phyloP scores from a whole-genome alignment of 2,113 vertebrate genomes.

The Archocentrus centrarchus region DNA sequence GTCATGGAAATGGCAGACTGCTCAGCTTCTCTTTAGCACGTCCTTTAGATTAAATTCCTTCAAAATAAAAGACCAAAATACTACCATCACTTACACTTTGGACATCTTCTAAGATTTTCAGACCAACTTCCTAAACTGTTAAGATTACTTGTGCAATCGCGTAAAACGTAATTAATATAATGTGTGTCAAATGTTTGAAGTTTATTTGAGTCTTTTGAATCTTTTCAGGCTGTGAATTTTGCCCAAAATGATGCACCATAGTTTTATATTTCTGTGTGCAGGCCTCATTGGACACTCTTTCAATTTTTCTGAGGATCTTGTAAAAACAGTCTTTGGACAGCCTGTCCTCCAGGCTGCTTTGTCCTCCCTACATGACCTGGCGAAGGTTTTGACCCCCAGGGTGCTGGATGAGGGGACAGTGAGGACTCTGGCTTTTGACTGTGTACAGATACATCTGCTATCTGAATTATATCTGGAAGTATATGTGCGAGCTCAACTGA shows the following conservation, averaged over 20 bases:
- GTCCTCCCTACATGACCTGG: not conserved
- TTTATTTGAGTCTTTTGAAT: not conserved
- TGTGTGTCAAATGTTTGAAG: not conserved
- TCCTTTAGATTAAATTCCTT: not conserved
- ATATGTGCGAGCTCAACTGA: not conserved
- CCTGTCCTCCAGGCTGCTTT: not conserved
- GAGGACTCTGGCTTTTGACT: not conserved
- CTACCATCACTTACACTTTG: not conserved
- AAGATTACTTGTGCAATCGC: not conserved
- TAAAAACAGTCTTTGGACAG: not conserved
- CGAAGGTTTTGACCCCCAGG: not conserved
- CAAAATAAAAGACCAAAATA: not conserved
- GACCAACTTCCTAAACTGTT: not conserved
- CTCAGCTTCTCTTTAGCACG: not conserved
- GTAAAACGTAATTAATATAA: not conserved
- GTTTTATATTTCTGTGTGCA: not conserved
- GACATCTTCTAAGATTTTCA: not conserved
- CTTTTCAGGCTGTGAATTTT: not conserved
- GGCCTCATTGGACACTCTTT: not conserved
- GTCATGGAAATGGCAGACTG: conserved; percentile 18
- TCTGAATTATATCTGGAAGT: not conserved
- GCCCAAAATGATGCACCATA: not conserved
- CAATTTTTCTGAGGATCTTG: not conserved
- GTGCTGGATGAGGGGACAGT: not conserved
- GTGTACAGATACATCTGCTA: conserved; percentile 25